Conservation (phyloP, 2,113 vertebrate genomes). For the Ictalurus punctatus region DNA sequence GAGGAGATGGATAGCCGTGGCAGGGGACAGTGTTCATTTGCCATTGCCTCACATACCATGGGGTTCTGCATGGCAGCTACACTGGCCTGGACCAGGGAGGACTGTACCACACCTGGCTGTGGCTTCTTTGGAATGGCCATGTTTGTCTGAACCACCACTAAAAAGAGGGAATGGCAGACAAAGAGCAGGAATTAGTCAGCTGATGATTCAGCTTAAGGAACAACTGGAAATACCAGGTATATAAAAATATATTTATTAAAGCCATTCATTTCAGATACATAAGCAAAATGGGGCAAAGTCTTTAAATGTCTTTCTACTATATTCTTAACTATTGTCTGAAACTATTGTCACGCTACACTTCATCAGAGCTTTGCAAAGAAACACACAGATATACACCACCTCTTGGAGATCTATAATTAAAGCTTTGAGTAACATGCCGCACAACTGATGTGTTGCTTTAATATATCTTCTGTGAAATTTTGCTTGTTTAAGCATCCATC, state of each 20-base stretch:
- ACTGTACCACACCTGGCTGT: constrained; percentile 69
- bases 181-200: constrained; percentile 33
- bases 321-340: neutral
- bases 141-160: constrained; percentile 88
- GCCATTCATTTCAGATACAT: neutral
- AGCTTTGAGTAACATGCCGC: neutral
- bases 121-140: constrained; percentile 71
- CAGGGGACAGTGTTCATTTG: constrained; percentile 75
- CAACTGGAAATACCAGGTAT: neutral
- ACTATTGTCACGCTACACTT: neutral
- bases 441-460: neutral
- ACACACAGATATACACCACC: neutral
- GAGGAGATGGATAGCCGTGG: constrained; percentile 84
- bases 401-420: neutral
- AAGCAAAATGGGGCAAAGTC: neutral
- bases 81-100: constrained; percentile 73
- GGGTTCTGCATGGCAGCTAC: constrained; percentile 75
- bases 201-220: constrained; percentile 17
- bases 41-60: constrained; percentile 77
- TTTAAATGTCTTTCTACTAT: neutral
- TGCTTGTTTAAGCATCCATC: constrained; percentile 2
- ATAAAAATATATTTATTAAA: neutral
- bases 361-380: neutral
- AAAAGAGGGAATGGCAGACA: constrained; percentile 32
- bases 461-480: neutral